These are phyloP conservation scores for Paratrypauchen microcephalus DNA, from an alignment of 2,797 vertebrate genomes.

Conservation along the genomic window DNA sequence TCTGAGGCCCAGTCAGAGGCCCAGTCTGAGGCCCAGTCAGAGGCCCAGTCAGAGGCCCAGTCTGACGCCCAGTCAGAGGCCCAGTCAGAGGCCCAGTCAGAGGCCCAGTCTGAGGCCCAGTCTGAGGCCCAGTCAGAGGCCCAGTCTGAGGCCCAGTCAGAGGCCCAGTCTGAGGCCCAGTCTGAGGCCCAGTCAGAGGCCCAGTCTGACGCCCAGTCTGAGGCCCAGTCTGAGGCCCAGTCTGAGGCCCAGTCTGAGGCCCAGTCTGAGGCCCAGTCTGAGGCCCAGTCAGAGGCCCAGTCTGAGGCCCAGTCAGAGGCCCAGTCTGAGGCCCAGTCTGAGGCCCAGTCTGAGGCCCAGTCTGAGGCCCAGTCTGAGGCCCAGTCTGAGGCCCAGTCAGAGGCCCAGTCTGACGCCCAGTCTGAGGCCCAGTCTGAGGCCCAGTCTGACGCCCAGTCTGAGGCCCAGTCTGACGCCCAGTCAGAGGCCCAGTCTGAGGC, in stretches of 20 bases:
- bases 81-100: no score
- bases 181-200: no score
- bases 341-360: constrained; percentile 2
- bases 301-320: constrained; percentile 2
- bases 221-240: no score
- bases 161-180: constrained; percentile 2
- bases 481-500: neutral
- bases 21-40: constrained; percentile 4
- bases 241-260: constrained; percentile 4
- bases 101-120: constrained; percentile 5
- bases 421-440: no score
- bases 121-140: no score
- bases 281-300: no score
- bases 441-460: constrained; percentile 4
- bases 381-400: neutral
- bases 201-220: constrained; percentile 4
- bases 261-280: constrained; percentile 5
- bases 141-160: constrained; percentile 4
- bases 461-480: neutral
- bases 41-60: no score
- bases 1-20: constrained; percentile 2
- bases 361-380: constrained; percentile 5
- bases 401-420: constrained; percentile 3
- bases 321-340: constrained; percentile 5
- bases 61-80: constrained; percentile 1